Conservation (phyloP, 92 coral and sea anemone genomes). For the Nematostella vectensis region DNA sequence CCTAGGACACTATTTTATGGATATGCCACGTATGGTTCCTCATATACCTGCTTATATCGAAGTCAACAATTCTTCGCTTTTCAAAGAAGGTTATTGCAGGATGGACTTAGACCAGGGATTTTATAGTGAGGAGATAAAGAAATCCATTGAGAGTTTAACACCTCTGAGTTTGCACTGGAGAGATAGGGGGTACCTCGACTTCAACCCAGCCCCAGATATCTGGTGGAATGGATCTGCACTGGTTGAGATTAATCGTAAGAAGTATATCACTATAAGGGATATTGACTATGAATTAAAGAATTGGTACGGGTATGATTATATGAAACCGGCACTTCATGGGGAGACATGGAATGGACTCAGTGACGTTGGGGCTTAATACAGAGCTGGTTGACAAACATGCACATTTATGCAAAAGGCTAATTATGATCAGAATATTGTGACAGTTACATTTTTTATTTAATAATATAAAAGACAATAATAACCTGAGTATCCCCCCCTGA, state of each 20-base stretch:
- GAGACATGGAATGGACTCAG: slow-evolving; percentile 31
- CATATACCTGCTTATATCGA: slow-evolving; percentile 40
- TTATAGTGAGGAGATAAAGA: slow-evolving; percentile 31
- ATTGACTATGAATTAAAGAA: slow-evolving; percentile 33
- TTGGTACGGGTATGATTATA: slow-evolving; percentile 56
- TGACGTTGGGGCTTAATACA: slow-evolving; percentile 24
- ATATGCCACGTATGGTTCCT: slow-evolving; percentile 26
- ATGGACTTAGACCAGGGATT: slow-evolving; percentile 43
- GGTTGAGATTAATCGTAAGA: slow-evolving; percentile 30
- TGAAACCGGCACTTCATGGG: slow-evolving; percentile 27
- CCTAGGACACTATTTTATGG: slow-evolving; percentile 28
- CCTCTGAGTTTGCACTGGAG: slow-evolving; percentile 29
- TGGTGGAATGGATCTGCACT: slow-evolving; percentile 58
- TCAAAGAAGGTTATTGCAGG: slow-evolving; percentile 8
- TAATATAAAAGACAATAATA: too few relatives aligned
- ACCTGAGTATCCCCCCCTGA: too few relatives aligned
- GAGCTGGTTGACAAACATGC: too few relatives aligned
- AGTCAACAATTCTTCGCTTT: slow-evolving; percentile 38
- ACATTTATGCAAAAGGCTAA: too few relatives aligned
- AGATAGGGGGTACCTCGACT: slow-evolving; percentile 35
- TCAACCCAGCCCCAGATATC: slow-evolving; percentile 27
- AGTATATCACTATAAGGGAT: slow-evolving; percentile 35
- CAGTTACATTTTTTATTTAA: too few relatives aligned
- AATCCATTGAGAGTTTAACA: slow-evolving; percentile 17
- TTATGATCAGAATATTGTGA: too few relatives aligned